Evolutionary conservation across 2,888 invertebrate genomes (phyloP).

Genomic region (Conomelus anceps): DNA sequence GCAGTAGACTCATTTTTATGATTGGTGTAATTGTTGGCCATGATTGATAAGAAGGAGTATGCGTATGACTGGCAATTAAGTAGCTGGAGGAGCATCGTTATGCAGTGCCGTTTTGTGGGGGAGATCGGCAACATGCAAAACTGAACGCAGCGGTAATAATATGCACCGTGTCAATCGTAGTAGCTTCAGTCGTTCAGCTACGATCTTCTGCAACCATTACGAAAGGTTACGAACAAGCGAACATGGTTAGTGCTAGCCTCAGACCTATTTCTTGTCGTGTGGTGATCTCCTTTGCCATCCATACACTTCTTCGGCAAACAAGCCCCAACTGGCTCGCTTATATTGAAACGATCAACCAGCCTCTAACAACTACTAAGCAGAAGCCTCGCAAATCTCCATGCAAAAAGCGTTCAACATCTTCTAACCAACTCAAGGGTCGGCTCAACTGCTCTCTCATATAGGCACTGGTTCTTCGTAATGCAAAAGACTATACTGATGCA

Average conservation of each 20-base stretch:
- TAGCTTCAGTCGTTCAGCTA: neutral
- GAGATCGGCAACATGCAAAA: neutral
- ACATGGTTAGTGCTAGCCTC: neutral
- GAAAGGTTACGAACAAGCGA: neutral
- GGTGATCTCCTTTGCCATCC: neutral
- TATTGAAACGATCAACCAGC: neutral
- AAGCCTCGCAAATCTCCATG: neutral
- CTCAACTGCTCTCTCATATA: neutral
- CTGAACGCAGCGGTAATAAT: neutral
- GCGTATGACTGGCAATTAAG: neutral
- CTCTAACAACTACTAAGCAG: neutral
- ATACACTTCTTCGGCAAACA: neutral
- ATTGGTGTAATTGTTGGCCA: constrained; percentile 1
- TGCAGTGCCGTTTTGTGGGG: neutral
- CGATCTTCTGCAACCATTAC: neutral
- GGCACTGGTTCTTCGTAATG: neutral
- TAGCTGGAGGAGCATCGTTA: neutral
- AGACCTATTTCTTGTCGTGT: neutral
- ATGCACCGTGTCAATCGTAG: neutral
- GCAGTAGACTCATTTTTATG: neutral
- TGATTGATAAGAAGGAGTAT: constrained; percentile 1
- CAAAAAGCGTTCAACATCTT: neutral
- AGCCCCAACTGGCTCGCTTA: neutral
- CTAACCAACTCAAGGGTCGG: neutral
- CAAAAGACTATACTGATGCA: neutral